phyloP scores from a whole-genome alignment of 2,113 vertebrate genomes.

The Pagrus major region DNA sequence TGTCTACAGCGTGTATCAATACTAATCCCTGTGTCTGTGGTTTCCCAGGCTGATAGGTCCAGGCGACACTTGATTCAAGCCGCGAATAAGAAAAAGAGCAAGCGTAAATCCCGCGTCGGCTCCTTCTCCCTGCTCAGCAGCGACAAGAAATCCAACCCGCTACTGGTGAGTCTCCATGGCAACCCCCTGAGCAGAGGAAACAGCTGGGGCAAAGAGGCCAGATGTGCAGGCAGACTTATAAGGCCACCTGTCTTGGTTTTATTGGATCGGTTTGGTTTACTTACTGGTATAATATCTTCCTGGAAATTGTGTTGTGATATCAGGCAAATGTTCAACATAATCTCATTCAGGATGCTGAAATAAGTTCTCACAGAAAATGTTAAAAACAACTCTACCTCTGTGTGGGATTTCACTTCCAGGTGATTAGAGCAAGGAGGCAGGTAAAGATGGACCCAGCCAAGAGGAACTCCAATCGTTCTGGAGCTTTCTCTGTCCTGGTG shows the following conservation, averaged over 20 bases:
- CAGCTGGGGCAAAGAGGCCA: conserved; percentile 56
- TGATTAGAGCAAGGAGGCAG: conserved; percentile 77
- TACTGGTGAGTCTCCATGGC: conserved; percentile 80
- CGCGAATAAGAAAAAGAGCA: conserved; percentile 73
- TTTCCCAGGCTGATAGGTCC: conserved; percentile 74
- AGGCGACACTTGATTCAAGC: conserved; percentile 71
- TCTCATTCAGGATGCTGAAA: not conserved
- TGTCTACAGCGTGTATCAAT: not conserved
- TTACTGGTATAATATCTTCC: not conserved
- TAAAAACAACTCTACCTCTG: not conserved
- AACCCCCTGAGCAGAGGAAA: conserved; percentile 52
- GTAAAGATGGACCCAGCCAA: conserved; percentile 59
- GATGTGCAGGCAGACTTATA: conserved; percentile 48
- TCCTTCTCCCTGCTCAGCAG: conserved; percentile 78
- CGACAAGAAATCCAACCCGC: conserved; percentile 57
- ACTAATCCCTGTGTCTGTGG: conserved; percentile 31
- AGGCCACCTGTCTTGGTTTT: conserved; percentile 46
- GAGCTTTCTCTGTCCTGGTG: conserved; percentile 73
- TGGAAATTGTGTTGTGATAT: conserved; percentile 12
- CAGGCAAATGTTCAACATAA: not conserved
- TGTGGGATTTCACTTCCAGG: conserved; percentile 54
- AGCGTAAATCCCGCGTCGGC: conserved; percentile 72
- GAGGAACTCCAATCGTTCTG: conserved; percentile 61
- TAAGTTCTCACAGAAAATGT: not conserved
- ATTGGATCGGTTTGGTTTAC: conserved; percentile 33